Evolutionary conservation across 2,113 vertebrate genomes (phyloP), one percentile per base, ranked within the genome.

Genomic region (Stigmatopora nigra): DNA sequence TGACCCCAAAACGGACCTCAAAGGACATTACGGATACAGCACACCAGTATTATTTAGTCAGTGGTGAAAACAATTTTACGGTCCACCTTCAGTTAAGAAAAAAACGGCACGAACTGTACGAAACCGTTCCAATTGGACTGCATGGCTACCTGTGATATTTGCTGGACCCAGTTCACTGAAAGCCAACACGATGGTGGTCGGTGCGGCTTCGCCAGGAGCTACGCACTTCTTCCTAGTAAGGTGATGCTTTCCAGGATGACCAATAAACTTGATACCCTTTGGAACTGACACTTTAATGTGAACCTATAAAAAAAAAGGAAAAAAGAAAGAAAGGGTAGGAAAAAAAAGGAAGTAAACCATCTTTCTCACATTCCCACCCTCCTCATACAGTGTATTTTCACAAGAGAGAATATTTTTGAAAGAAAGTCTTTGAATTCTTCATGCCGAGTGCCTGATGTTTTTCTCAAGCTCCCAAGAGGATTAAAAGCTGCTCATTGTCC

Each of bases 191-290:
- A 95, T 81, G 70, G 92, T 94, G 7, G 91, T 93, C 46, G 93
- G 91, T n/a, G 92, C 91, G 7, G 91, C 91, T 75, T 94, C 92
- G 60, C 93, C 92, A 0, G 93, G 86, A 60, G 89, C 88, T 55
- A 96, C 88, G 13, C 95, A 97, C 41, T 91, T 92, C 87, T 94
- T 96, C 63, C 93, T 90, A 64, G 93, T 94, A 70, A 97, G 87
- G 59, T 96, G 92, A 46, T 93, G 91, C 58, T 91, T 94, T 72
- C 94, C 93, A 16, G 93, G 93, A 68, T 97, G 93, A 38, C 94
- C 93, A 5, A 96, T 91, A 82, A 96, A 94, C 77, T 92, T 92
- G 20, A 94, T 91, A 51, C 94, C 93, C 84, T 93, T 94, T 48
- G 93, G 92, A 73, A 95, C 89, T 0, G 92, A 92, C 67, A 95